Percentiles rank a stretch among this genome's conserved stretches.
Conservation (phyloP, 2,797 vertebrate genomes). For the Megaceryle alcyon region DNA sequence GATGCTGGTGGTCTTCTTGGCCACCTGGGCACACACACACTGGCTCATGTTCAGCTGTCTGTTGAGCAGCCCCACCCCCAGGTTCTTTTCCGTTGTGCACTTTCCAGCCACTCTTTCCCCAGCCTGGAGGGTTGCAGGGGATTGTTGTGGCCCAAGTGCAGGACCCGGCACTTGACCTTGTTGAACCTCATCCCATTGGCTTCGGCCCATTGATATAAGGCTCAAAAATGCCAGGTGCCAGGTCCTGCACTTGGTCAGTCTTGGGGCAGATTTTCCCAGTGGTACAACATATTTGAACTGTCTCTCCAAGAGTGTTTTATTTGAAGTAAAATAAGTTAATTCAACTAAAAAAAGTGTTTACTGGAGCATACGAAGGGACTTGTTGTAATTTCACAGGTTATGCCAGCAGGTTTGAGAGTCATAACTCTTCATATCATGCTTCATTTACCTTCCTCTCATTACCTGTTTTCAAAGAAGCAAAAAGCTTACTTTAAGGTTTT, state of each 20-base stretch:
- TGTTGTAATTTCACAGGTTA: rapidly evolving
- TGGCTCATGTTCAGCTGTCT: neutral
- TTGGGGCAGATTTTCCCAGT: neutral
- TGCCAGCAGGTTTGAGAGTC: neutral
- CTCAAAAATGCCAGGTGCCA: neutral
- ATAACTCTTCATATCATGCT: neutral
- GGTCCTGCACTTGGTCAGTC: neutral
- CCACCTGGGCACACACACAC: neutral
- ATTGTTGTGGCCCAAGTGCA: neutral
- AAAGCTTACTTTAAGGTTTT: neutral
- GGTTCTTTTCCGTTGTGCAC: too few relatives aligned
- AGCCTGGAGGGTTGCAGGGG: neutral
- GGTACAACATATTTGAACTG: neutral
- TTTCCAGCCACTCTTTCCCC: neutral
- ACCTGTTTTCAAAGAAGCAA: neutral
- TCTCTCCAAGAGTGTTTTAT: neutral
- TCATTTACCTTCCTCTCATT: neutral
- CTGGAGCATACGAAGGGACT: neutral
- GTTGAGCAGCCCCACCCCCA: too few relatives aligned
- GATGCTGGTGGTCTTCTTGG: neutral
- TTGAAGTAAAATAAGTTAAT: neutral
- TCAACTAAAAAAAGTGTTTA: neutral
- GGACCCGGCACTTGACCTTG: neutral
- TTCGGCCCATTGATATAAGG: neutral
- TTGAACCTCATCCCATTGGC: neutral